Evolutionary conservation across 2,888 invertebrate genomes (phyloP), one percentile per base, ranked within the genome.

Genomic region (Philonicus albiceps): DNA sequence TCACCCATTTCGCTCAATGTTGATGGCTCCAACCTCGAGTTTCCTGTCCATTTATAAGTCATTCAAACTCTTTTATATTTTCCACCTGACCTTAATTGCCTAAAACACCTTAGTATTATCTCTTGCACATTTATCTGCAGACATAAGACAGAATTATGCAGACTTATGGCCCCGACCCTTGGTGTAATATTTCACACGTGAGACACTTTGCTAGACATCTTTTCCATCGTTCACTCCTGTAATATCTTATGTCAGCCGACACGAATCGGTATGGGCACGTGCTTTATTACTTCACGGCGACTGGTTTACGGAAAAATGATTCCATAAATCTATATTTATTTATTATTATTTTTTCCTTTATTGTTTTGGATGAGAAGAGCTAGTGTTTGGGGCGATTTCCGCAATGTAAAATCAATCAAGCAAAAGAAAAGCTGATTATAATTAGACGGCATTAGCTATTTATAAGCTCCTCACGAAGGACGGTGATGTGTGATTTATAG

Each of bases 171-270:
- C 81, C 55, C 30, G 81, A 81, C 81, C 49, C 40, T 30, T 16
- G 34, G 81, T 81, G 34, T 81, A 55, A 64, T 64, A 81, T 81
- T 81, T 81, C 81, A 81, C 81, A 55, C 55, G 81, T 81, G 76
- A 76, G 76, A 76, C 43, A 76, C 19, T 74, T 74, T 81, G 43
- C 55, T 55, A 55, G 34, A 64, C 64, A 64, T 64, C 64, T 64
- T 64, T 81, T 43, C 19, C 49, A n/a, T 55, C 31, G 74, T 55
- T 74, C 22, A 19, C 31, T 74, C 74, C 16, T 37, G 40, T 78
- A 78, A 78, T 43, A 49, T 78, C 43, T 78, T 78, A 78, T 78
- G 78, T 78, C 78, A 78, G 74, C 8, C 64, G 64, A 64, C 22
- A 16, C 74, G 81, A 7, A 64, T 13, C 16, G 49, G 19, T 34